Evolutionary conservation across 2,113 vertebrate species (phyloP), one percentile per base, ranked within the genome.

Genomic region (Datnioides undecimradiatus): DNA sequence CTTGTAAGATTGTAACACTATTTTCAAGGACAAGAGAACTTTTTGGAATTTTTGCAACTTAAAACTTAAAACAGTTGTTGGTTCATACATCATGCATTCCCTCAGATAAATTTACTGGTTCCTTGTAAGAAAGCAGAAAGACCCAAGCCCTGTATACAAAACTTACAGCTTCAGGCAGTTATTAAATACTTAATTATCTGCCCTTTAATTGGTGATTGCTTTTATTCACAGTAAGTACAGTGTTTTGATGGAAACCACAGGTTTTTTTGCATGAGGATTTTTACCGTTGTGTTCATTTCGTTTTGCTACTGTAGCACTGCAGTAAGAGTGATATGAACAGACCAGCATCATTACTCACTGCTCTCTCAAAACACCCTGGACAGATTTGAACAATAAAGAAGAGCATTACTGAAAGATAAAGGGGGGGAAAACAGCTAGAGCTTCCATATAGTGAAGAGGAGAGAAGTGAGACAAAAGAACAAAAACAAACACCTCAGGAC

Each of bases 391-490:
- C 57, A 87, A 85, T 58, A 63, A 83, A 83, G 65, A 41, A 71
- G 65, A 74, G 21, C 79, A 59, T 81, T 59, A 31, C 46, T 67
- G 48, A 58, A 68, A 80, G 59, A 90, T 85, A 73, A 75, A 72
- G 40, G 17, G 2, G 31, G 11, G 23, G 63, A 70, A 73, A 55
- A 63, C 17, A 40, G 38, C 29, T 1, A 4, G 31, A 36, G 62
- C 70, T 67, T 85, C 41, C 38, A 76, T 76, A 59, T 67, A 58
- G 1, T 46, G 55, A 79, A 51, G 51, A 57, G 52, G 68, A 72
- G 74, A 80, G n/a, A 79, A 76, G 40, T 19, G 66, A 84, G 60
- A 89, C 85, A 91, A 91, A 87, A 83, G 57, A 75, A 72, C 41
- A 73, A 64, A 81, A 88, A 76, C 70, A 83, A 81, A 72, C 66